phyloP scores from a whole-genome alignment of 2,113 vertebrate species.

The Litocranius walleri region DNA sequence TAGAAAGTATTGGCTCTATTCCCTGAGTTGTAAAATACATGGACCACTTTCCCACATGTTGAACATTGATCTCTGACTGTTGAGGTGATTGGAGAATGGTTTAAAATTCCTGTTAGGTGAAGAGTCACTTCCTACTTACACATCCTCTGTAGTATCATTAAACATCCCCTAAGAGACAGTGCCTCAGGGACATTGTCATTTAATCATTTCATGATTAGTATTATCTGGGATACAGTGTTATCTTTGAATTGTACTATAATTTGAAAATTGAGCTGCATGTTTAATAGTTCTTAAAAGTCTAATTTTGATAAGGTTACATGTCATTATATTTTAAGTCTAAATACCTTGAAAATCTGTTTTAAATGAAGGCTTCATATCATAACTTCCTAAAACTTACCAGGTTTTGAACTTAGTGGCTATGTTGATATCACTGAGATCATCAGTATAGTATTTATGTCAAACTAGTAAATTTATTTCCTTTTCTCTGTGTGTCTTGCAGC shows the following conservation, averaged over 20 bases:
- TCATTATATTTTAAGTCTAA: constrained; percentile 36
- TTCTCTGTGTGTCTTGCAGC: background rate
- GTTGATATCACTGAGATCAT: background rate
- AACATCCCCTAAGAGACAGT: background rate
- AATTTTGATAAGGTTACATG: constrained; percentile 32
- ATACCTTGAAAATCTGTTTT: constrained; percentile 14
- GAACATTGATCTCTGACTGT: background rate
- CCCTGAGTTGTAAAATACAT: background rate
- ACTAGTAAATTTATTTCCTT: constrained; percentile 39
- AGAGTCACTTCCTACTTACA: background rate
- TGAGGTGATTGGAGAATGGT: background rate
- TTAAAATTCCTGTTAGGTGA: constrained; percentile 4
- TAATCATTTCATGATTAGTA: constrained; percentile 27
- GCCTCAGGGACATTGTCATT: background rate
- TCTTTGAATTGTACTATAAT: constrained; percentile 32
- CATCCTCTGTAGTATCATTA: background rate
- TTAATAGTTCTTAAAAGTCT: constrained; percentile 27
- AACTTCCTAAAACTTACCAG: constrained; percentile 26
- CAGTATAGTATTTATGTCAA: constrained; percentile 21
- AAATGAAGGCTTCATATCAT: constrained; percentile 31
- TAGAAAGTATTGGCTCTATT: background rate
- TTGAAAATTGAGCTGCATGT: constrained; percentile 1
- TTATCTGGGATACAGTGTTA: background rate
- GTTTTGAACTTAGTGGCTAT: constrained; percentile 35
- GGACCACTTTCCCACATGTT: background rate